Evolutionary conservation across 2,113 vertebrate species (phyloP).

Genomic region (Pipra filicauda): DNA sequence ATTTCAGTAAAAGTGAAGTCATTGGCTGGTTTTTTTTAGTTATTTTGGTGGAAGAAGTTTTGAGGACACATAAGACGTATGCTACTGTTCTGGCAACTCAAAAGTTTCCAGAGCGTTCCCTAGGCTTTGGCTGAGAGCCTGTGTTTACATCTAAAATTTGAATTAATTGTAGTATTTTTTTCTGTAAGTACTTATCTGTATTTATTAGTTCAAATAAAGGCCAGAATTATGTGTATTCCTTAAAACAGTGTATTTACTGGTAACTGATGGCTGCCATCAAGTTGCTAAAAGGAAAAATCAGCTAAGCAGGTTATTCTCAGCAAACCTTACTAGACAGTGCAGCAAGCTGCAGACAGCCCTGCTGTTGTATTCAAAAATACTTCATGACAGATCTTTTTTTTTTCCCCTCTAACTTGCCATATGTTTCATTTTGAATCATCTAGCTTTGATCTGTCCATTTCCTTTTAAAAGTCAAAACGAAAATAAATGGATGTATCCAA

Average conservation of each 20-base stretch:
- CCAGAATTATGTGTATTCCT: conserved; percentile 36
- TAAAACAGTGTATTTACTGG: conserved; percentile 5
- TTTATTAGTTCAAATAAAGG: conserved; percentile 58
- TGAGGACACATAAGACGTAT: not conserved
- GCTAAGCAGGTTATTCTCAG: not conserved
- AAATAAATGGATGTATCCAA: not conserved
- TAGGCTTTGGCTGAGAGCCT: not conserved
- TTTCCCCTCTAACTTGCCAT: not conserved
- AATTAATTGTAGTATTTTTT: conserved; percentile 52
- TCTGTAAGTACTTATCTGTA: conserved; percentile 55
- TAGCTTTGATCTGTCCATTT: not conserved
- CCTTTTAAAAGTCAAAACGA: conserved; percentile 10
- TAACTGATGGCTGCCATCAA: conserved; percentile 40
- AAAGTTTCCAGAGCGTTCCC: not conserved
- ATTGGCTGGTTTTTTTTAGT: conserved; percentile 14
- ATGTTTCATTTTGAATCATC: not conserved
- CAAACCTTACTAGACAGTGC: not conserved
- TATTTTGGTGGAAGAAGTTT: not conserved
- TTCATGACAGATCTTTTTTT: not conserved
- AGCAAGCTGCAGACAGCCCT: not conserved
- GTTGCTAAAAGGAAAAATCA: conserved; percentile 7
- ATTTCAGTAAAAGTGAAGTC: conserved; percentile 13
- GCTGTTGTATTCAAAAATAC: conserved; percentile 7
- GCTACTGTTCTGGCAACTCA: not conserved
- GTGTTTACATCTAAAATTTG: conserved; percentile 23